phyloP scores from a whole-genome alignment of 2,888 invertebrate genomes.

The Oscheius sp. region DNA sequence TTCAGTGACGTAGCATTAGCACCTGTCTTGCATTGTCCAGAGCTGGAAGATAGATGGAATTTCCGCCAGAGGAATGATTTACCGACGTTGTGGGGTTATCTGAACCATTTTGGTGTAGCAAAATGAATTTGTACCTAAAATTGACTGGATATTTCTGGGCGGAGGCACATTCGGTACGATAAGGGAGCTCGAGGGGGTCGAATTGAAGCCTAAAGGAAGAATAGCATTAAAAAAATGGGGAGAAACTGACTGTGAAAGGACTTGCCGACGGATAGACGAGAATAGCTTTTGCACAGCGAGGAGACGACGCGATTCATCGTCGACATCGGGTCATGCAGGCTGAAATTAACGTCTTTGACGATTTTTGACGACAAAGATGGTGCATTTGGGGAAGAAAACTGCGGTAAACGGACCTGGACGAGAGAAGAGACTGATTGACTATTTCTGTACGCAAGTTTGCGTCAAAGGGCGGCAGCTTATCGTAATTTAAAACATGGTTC shows the following conservation, averaged over 20 bases:
- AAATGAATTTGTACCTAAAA: conserved; percentile 10
- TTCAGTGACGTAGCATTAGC: background rate
- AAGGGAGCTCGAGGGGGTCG: conserved; percentile 41
- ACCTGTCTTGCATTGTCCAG: conserved; percentile 47
- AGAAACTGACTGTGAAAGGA: conserved; percentile 4
- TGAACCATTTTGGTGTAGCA: background rate
- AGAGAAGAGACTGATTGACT: background rate
- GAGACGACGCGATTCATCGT: conserved; percentile 49
- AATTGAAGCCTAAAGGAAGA: conserved; percentile 38
- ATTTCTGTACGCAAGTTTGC: background rate
- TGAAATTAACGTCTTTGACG: background rate
- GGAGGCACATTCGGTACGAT: conserved; percentile 38
- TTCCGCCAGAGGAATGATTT: background rate
- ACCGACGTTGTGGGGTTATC: conserved; percentile 9
- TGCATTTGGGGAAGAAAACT: background rate
- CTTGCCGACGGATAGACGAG: conserved; percentile 40
- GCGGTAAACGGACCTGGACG: background rate
- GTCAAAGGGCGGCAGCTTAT: too few relatives aligned
- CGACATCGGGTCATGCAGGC: background rate
- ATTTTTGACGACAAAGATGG: background rate
- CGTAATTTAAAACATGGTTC: too few relatives aligned
- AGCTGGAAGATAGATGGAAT: conserved; percentile 42
- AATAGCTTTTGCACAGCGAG: conserved; percentile 44
- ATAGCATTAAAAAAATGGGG: conserved; percentile 9
- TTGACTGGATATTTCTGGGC: conserved; percentile 23